Evolutionary conservation across 2,888 invertebrate genomes (phyloP).

Genomic region (Limnephilus auricula): DNA sequence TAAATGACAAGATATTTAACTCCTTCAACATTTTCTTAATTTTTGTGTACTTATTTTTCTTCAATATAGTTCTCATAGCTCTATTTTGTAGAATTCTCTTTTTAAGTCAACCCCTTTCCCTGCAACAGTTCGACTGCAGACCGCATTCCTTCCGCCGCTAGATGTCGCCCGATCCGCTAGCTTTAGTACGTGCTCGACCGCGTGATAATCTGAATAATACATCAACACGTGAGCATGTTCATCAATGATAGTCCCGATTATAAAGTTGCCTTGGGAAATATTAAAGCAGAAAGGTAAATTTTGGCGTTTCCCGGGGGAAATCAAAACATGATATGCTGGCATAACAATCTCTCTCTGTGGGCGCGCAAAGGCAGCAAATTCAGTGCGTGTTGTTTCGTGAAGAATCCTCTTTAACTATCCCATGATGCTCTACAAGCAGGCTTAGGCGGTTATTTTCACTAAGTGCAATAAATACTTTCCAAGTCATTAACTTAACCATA

Average conservation of each 20-base stretch:
- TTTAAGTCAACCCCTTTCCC: neutral
- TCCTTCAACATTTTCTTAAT: too few relatives aligned
- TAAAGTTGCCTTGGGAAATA: constrained; percentile 37
- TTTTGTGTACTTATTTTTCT: too few relatives aligned
- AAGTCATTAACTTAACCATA: too few relatives aligned
- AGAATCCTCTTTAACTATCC: neutral
- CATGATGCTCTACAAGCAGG: neutral
- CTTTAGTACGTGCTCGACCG: constrained; percentile 7
- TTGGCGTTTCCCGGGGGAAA: constrained; percentile 13
- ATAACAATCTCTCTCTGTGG: neutral
- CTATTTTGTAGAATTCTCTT: too few relatives aligned
- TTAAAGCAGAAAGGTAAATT: constrained; percentile 39
- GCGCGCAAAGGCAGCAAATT: neutral
- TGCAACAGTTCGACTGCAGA: neutral
- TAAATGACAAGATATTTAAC: too few relatives aligned
- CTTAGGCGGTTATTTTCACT: neutral
- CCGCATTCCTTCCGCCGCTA: neutral
- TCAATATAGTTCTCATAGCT: too few relatives aligned
- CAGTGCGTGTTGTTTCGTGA: neutral
- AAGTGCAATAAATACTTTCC: too few relatives aligned
- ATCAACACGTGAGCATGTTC: constrained; percentile 29
- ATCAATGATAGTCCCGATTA: constrained; percentile 45
- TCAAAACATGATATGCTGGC: constrained; percentile 22
- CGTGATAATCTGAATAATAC: constrained; percentile 17
- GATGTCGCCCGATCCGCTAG: neutral